phyloP scores from a whole-genome alignment of 1,140 invertebrate genomes.

The Aleiodes sp. region DNA sequence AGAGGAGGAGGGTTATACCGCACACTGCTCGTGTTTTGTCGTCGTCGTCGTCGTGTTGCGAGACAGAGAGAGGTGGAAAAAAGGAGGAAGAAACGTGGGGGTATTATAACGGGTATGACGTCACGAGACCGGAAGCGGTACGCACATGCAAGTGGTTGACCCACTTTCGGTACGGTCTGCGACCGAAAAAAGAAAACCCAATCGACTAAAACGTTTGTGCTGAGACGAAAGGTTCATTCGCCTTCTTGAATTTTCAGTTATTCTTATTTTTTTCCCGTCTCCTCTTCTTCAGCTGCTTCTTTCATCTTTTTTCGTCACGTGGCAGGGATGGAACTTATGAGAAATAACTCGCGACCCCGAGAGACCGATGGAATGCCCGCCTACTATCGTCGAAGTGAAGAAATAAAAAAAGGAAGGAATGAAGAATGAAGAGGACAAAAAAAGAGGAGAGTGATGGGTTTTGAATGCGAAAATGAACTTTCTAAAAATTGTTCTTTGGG shows the following conservation, averaged over 20 bases:
- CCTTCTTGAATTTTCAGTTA: neutral
- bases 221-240: conserved; percentile 26
- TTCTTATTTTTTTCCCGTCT: neutral
- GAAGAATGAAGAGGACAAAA: neutral
- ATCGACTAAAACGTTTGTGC: neutral
- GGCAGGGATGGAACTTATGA: too few species aligned
- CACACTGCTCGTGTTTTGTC: neutral
- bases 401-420: neutral
- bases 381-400: neutral
- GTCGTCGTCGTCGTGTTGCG: too few species aligned
- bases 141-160: conserved; percentile 38
- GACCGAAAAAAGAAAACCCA: conserved; percentile 25
- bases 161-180: conserved; percentile 33
- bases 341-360: conserved; percentile 41
- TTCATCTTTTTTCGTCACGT: conserved; percentile 32
- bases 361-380: neutral
- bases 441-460: neutral
- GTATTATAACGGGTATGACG: conserved; percentile 36
- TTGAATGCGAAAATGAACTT: conserved; percentile 8
- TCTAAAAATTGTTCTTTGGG: conserved; percentile 20
- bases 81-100: neutral
- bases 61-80: neutral
- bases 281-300: neutral
- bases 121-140: conserved; percentile 47
- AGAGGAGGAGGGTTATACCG: neutral